Base-by-base conservation (phyloP, 2,797 vertebrate species). In the Notolabrus celidotus region DNA sequence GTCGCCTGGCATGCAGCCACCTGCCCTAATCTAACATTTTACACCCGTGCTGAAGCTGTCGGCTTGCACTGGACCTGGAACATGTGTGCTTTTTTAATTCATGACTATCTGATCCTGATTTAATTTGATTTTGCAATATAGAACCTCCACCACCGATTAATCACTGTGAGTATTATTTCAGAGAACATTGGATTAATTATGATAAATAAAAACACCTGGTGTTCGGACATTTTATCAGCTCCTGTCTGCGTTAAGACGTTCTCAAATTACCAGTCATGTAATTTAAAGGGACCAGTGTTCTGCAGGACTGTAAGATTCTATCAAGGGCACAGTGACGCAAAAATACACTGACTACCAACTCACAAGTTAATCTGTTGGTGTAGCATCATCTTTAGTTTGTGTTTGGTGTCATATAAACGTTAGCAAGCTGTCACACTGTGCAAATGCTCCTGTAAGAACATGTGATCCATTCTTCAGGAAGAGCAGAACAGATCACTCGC, bases 11-110 rank as follows among this genome's bases (percentile, higher is more conserved):
- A 3, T 67, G 74, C 70, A 23, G 46, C 42, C 56, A 7, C 15
- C 36, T 42, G 46, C 78, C 64, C 45, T 55, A 63, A 38, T 36
- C 46, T 34, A 49, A 74, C 60, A 51, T 67, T 31, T 56, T 10
- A 51, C 65, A 66, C 57, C 58, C n/a, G 12, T 1, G 1, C 4
- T 10, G n/a, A 4, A 59, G 38, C 47, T 42, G 15, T 50, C 58
- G 56, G 7, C 36, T 10, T 27, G 39, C 14, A n/a, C 16, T 17
- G 10, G 38, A 14, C 5, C 5, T 23, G 9, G 5, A 49, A 67
- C 41, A 23, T 23, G 2, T 34, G 16, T 49, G 16, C 3, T 3
- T 23, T n/a, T 41, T 33, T 4, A 7, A 20, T 11, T 47, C 4
- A 2, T 39, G 1, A 56, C 23, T n/a, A n/a, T 41, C 42, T 42